Evolutionary conservation across 2,888 invertebrate genomes (phyloP), one percentile per base, ranked within the genome.

Genomic region (Leptinotarsa rubiginosa): DNA sequence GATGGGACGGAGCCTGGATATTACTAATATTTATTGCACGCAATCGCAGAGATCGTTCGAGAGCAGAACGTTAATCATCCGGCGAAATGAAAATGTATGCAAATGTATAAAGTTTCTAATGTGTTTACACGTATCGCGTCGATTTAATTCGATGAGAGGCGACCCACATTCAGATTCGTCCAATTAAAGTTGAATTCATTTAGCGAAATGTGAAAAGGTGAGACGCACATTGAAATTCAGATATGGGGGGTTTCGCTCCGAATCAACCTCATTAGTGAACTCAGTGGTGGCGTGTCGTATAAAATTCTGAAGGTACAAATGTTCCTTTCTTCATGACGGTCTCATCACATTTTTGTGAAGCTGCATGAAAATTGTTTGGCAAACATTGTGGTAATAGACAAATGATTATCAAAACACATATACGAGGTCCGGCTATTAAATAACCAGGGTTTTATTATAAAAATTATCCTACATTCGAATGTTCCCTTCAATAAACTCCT

Each of bases 161-260:
- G 56, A 56, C 56, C 20, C 56, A 56, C 56, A 56, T 56, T 56
- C 20, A 13, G 56, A 20, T 10, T 56, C 56, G 18, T 20, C 20
- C 20, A 56, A 56, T 56, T 54, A 18, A 54, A 54, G n/a, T 18
- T 54, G 54, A 54, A 20, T 54, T 54, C 54, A 54, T 54, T 54
- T 18, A 2, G 54, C 10, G 54, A 18, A 54, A n/a, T 54, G 54
- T 54, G 10, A 18, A 18, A 54, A 54, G 18, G 18, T 10, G 54
- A 54, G 18, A 54, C 20, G 18, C 54, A 20, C 18, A 18, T n/a
- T 18, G 10, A 54, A 54, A 54, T 54, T 18, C 10, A 54, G 10
- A n/a, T 54, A 54, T 54, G 18, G n/a, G 10, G 50, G 20, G 20
- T 20, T 20, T 18, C 56, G 13, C 13, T 56, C 20, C 13, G 1